These are phyloP conservation scores for Cassiopea andromeda DNA, from an alignment of 30 jellyfish, hydroid and myxozoan genomes.

Conservation along the genomic window DNA sequence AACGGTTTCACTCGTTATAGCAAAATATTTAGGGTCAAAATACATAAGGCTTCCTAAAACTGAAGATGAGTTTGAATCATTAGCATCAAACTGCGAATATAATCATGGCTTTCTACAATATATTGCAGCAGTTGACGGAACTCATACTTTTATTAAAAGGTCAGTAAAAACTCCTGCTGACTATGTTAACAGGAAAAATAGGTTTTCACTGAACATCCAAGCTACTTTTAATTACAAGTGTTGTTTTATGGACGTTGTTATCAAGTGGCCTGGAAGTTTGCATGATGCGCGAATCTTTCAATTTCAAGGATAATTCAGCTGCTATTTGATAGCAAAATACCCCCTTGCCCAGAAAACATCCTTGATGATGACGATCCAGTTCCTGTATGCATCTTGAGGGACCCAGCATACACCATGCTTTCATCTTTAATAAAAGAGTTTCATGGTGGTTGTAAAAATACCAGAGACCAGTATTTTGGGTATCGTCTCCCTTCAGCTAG, in stretches of 20 bases:
- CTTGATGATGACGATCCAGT: conserved; percentile 38
- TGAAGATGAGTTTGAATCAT: neutral
- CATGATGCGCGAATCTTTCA: conserved; percentile 68
- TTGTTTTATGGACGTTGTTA: neutral
- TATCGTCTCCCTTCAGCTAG: conserved; percentile 37
- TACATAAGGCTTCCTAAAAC: neutral
- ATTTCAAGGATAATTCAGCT: conserved; percentile 4
- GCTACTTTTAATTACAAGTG: neutral
- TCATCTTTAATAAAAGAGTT: conserved; percentile 24
- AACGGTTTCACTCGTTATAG: neutral
- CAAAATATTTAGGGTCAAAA: neutral
- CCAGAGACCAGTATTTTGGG: conserved; percentile 42
- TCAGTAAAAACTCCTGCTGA: neutral
- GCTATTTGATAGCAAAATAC: conserved; percentile 32
- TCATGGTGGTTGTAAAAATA: conserved; percentile 3
- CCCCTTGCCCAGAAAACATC: conserved; percentile 6
- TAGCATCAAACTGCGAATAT: neutral
- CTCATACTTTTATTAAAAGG: neutral
- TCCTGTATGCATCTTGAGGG: conserved; percentile 41
- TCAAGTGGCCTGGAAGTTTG: conserved; percentile 21
- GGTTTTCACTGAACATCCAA: neutral
- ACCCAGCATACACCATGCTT: conserved; percentile 61
- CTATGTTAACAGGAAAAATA: neutral
- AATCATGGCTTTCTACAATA: neutral
- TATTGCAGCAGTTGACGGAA: neutral